A percentile compares a stretch with the other conserved stretches of the same genome.
These are phyloP conservation scores for Drosophila lacertosa DNA, from an alignment of 1,140 invertebrate genomes.

Conservation along the genomic window DNA sequence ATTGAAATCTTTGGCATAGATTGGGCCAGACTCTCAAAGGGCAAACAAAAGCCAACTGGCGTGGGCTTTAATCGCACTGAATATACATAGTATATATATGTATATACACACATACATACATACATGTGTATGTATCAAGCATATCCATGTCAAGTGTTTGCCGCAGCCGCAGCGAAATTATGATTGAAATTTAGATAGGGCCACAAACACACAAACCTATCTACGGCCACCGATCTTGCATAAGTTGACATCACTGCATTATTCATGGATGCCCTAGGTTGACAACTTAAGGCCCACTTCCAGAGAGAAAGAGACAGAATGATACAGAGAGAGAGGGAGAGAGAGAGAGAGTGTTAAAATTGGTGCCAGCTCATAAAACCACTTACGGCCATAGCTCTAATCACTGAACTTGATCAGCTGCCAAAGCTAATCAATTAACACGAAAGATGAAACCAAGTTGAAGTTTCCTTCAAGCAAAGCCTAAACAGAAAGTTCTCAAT, in stretches of 20 bases:
- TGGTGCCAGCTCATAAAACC: constrained; percentile 37
- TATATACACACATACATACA: constrained; percentile 4
- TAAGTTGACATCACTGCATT: constrained; percentile 63
- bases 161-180: constrained; percentile 64
- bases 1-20: constrained; percentile 62
- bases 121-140: constrained; percentile 24
- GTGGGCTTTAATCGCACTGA: constrained; percentile 78
- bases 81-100: constrained; percentile 13
- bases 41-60: constrained; percentile 46
- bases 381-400: constrained; percentile 9
- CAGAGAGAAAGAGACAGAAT: too few relatives aligned
- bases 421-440: constrained; percentile 20
- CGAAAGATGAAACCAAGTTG: not conserved
- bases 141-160: constrained; percentile 68
- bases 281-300: constrained; percentile 39
- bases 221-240: constrained; percentile 48
- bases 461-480: not conserved
- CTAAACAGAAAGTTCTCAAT: not conserved
- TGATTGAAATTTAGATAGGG: constrained; percentile 79
- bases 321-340: too few relatives aligned
- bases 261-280: constrained; percentile 62
- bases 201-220: constrained; percentile 35
- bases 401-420: constrained; percentile 21
- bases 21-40: constrained; percentile 23
- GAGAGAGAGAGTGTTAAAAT: constrained; percentile 54